Percentiles rank a stretch among this genome's conserved stretches.
These are phyloP conservation scores for Alectura lathami DNA, from an alignment of 2,113 vertebrate species.

Conservation along the genomic window DNA sequence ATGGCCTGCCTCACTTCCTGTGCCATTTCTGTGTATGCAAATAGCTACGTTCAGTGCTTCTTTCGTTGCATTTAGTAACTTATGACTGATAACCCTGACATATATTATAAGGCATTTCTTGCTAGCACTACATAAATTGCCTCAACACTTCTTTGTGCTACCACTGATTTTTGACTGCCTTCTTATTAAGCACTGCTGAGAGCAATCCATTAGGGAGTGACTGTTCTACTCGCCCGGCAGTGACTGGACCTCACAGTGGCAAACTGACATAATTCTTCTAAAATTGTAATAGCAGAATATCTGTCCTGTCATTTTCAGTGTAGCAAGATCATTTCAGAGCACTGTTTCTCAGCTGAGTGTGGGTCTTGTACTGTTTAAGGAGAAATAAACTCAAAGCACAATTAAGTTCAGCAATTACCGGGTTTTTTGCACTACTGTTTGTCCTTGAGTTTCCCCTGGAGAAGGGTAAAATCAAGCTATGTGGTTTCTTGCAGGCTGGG, in stretches of 20 bases:
- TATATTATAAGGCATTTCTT: background rate
- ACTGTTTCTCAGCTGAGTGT: background rate
- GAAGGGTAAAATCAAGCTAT: background rate
- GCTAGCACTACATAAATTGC: background rate
- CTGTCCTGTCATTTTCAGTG: background rate
- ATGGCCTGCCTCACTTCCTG: background rate
- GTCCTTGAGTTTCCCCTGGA: background rate
- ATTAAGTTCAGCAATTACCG: background rate
- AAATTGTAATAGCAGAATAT: slow-evolving; percentile 12
- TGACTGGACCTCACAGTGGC: background rate
- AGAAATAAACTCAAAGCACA: background rate
- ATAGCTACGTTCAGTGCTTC: background rate
- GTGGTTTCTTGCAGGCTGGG: background rate
- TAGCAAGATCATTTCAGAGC: background rate
- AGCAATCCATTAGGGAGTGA: background rate
- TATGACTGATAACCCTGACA: background rate
- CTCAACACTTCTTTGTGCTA: background rate
- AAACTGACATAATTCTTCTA: background rate
- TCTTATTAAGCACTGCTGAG: slow-evolving; percentile 14
- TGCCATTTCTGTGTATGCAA: background rate
- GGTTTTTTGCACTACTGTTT: background rate
- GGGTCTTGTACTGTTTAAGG: background rate
- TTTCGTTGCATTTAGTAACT: background rate
- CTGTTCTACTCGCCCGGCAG: background rate
- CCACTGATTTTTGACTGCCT: slow-evolving; percentile 1